phyloP scores from a whole-genome alignment of 2,888 invertebrate species.

The Lithophane leautieri region DNA sequence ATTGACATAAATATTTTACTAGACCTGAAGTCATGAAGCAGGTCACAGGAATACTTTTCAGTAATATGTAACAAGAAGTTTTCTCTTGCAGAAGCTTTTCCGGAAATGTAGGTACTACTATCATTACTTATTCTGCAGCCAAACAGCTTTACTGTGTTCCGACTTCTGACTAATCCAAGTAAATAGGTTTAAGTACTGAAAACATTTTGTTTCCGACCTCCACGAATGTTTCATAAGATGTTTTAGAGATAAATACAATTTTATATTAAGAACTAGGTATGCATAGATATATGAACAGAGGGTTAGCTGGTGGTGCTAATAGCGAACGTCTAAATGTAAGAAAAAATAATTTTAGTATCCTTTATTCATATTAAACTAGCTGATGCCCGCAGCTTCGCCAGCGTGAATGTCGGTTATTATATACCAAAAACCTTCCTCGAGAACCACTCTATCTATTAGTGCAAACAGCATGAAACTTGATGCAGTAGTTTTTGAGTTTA shows the following conservation, averaged over 20 bases:
- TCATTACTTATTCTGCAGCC: slow-evolving; percentile 13
- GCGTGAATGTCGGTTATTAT: too few species aligned
- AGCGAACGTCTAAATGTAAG: not conserved
- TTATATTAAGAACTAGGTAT: not conserved
- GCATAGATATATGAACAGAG: not conserved
- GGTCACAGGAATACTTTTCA: not conserved
- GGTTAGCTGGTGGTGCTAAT: not conserved
- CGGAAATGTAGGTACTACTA: not conserved
- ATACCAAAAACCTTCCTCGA: too few species aligned
- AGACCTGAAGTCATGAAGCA: not conserved
- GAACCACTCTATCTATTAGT: too few species aligned
- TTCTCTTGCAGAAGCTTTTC: slow-evolving; percentile 6
- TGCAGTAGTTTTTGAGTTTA: too few species aligned
- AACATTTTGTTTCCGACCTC: too few species aligned
- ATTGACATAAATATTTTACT: not conserved
- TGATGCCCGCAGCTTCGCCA: too few species aligned
- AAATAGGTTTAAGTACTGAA: not conserved
- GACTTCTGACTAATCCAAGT: not conserved
- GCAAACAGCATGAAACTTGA: too few species aligned
- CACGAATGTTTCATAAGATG: not conserved
- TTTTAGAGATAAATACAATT: not conserved
- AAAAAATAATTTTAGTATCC: not conserved
- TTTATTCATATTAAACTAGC: too few species aligned
- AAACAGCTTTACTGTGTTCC: slow-evolving; percentile 3
- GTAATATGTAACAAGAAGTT: not conserved